Base-by-base conservation (phyloP, 23 tunicate genomes). In the Ciona savignyi region DNA sequence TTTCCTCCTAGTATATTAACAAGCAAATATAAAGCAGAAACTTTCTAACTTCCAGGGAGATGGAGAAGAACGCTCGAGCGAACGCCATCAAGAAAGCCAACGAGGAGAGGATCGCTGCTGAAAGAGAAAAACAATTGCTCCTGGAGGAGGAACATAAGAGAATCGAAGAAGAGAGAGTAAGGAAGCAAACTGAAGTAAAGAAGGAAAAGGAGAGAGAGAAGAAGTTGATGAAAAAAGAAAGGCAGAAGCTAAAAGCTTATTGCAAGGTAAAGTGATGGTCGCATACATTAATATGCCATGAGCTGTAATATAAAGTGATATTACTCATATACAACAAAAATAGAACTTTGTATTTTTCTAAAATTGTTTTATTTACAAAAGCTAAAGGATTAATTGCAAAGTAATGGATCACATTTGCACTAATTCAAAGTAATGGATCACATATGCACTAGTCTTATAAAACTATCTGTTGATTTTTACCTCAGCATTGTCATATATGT, bases 151-250 rank as follows among this genome's bases (percentile, higher is more conserved):
- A 86, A 62, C 27, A 74, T 48, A 66, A 74, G 65, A 51, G 62
- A 62, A 26, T 29, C 30, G 85, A 73, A 32, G 86, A 86, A 31
- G 93, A 77, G 31, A 66, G 27, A 21, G 25, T 25, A 25, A 72
- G 77, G 51, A 75, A 86, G 65, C 75, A 78, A 48, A 77, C 70
- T 11, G 88, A 90, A 29, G 93, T 88, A 2, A 91, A 91, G 51
- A 84, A 80, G 34, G 78, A 74, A 49, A 84, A 85, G 60, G 97
- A 91, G 56, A 72, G 70, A 48, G 98, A 86, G 64, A 81, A 81
- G 51, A 93, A 86, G 65, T 33, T 86, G 67, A 25, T 81, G 65
- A 93, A 93, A 79, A 86, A 78, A 62, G 93, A 86, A 32, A 51
- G 84, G 63, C 93, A 86, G 51, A 86, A 81, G 62, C 28, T 93